Evolutionary conservation across 1,140 invertebrate genomes (phyloP).

Genomic region (Cydia splendana): DNA sequence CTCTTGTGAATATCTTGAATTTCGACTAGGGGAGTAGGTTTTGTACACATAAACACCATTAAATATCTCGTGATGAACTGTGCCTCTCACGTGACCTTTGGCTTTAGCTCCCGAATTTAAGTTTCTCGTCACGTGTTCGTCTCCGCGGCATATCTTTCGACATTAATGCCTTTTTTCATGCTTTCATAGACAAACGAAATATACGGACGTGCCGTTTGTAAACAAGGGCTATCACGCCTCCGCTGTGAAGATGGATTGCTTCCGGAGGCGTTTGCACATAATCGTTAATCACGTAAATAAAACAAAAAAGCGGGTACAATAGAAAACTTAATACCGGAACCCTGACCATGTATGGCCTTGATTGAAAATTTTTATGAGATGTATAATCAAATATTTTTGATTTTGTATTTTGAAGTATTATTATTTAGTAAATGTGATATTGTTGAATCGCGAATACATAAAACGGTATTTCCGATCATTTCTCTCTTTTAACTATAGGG

Average conservation of each 20-base stretch:
- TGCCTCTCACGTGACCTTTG: neutral
- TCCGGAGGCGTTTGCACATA: neutral
- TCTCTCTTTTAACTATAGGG: constrained; percentile 39
- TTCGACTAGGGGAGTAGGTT: too few species aligned
- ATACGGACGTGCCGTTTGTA: neutral
- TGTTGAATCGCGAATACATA: constrained; percentile 35
- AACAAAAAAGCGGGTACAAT: neutral
- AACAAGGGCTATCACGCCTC: neutral
- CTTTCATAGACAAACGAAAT: constrained; percentile 33
- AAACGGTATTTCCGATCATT: constrained; percentile 49
- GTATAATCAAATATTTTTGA: too few species aligned
- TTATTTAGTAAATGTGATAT: too few species aligned
- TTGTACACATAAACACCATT: too few species aligned
- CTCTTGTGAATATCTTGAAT: too few species aligned
- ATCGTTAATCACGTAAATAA: neutral
- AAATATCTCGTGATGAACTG: neutral
- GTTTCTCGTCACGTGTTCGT: constrained; percentile 49
- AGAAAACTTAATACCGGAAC: neutral
- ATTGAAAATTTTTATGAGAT: too few species aligned
- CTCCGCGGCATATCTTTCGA: constrained; percentile 47
- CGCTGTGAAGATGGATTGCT: neutral
- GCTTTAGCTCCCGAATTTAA: constrained; percentile 22
- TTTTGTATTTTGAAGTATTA: too few species aligned
- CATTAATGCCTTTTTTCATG: constrained; percentile 53
- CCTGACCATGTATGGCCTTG: too few species aligned